Evolutionary conservation across 2,888 invertebrate genomes (phyloP), one percentile per base, ranked within the genome.

Genomic region (Cancer borealis): DNA sequence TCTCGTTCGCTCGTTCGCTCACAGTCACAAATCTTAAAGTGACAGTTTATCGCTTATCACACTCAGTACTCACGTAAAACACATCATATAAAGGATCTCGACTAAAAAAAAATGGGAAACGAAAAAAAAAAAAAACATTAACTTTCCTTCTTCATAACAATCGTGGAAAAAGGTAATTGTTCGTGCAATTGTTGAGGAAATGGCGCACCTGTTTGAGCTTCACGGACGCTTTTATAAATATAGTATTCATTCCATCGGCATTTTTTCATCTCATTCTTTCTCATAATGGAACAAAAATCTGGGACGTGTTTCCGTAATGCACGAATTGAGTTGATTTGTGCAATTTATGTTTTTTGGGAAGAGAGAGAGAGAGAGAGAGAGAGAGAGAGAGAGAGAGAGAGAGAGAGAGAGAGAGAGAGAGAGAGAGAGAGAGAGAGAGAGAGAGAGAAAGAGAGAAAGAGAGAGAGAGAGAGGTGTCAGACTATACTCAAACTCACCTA

Each of bases 341-440:
- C 66, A 66, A 66, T 66, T 66, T 66, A 66, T 54, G 12, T 66
- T n/a, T n/a, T 21, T 14, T 66, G 66, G 66, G 8, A 2, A 79
- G 12, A 30, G 26, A 30, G 79, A 79, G 79, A 79, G 79, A 79
- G 79, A 79, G 79, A 79, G 26, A 79, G 60, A 66, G 60, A 66
- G 60, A 66, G 60, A 66, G 60, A 66, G 60, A 66, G 60, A 66
- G 60, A 66, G 60, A 66, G 60, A 66, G 60, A n/a, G 79, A 79
- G 79, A 79, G 79, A 79, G 79, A 79, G 30, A 79, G 79, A 79
- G 79, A 79, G 79, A 79, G 30, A 30, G 66, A 66, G 66, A 66
- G 66, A n/a, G 66, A 66, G 66, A 66, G n/a, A n/a, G 66, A 66
- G n/a, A 66, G 66, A n/a, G 66, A 66, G 66, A 66, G 66, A 21